Evolutionary conservation across 2,888 invertebrate genomes (phyloP).

Genomic region (Pemphredon lugubris): DNA sequence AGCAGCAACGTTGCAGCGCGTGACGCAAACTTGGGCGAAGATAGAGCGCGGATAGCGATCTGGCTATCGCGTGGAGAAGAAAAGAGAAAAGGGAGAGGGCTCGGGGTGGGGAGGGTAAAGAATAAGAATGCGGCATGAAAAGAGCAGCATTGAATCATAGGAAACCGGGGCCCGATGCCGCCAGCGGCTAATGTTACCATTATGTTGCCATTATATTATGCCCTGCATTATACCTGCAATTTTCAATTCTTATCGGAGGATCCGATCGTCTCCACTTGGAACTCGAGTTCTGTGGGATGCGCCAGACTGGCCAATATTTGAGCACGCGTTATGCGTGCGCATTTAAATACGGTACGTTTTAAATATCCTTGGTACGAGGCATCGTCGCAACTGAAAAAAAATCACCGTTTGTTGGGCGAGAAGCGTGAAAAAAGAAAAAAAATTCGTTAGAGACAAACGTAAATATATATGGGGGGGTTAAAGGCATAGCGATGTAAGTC

Average conservation of each 20-base stretch:
- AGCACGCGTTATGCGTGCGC: too few species aligned
- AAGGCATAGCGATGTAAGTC: too few species aligned
- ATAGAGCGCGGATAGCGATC: conserved; percentile 61
- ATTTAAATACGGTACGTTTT: too few species aligned
- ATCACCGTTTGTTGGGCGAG: too few species aligned
- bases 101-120: conserved; percentile 16
- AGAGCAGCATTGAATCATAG: conserved; percentile 70
- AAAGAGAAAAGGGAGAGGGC: conserved; percentile 23
- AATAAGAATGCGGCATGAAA: conserved; percentile 66
- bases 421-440: too few species aligned
- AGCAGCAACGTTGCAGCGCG: too few species aligned
- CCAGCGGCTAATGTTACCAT: conserved; percentile 75
- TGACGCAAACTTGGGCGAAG: conserved; percentile 40
- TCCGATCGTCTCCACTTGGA: conserved; percentile 68
- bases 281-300: conserved; percentile 36
- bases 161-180: conserved; percentile 45
- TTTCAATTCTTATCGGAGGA: conserved; percentile 73
- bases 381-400: too few species aligned
- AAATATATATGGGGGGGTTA: too few species aligned
- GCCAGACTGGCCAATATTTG: not conserved
- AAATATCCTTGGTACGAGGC: too few species aligned
- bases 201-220: conserved; percentile 72
- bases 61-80: conserved; percentile 40
- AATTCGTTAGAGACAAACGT: too few species aligned
- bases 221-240: conserved; percentile 78